Conservation (phyloP, 2,888 invertebrate species). For the Tineola bisselliella region DNA sequence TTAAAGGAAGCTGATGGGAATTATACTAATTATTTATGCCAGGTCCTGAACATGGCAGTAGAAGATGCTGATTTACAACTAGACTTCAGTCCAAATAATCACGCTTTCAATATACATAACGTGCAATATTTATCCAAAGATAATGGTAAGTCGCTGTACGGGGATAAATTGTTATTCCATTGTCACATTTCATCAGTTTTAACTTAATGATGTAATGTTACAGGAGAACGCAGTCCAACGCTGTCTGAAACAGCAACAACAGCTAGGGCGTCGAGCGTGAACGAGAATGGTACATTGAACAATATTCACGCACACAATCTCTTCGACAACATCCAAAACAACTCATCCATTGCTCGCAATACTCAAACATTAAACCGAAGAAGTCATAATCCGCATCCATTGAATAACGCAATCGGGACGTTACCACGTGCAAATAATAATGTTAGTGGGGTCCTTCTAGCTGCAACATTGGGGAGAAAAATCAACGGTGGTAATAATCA, state of each 20-base stretch:
- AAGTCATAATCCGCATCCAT: slow-evolving; percentile 40
- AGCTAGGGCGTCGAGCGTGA: slow-evolving; percentile 78
- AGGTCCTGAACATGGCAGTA: slow-evolving; percentile 91
- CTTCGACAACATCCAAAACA: slow-evolving; percentile 39
- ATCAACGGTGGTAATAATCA: slow-evolving; percentile 62
- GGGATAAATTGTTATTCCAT: slow-evolving; percentile 6
- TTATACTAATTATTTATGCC: slow-evolving; percentile 20
- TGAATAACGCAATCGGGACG: slow-evolving; percentile 56
- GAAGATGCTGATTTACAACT: slow-evolving; percentile 86
- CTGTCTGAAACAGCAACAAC: slow-evolving; percentile 87
- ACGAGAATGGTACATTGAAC: slow-evolving; percentile 52
- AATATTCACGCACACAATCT: slow-evolving; percentile 31
- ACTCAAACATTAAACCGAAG: slow-evolving; percentile 56
- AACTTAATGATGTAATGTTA: slow-evolving; percentile 18
- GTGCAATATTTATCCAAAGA: slow-evolving; percentile 90
- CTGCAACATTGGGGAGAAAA: slow-evolving; percentile 57
- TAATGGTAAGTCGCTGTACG: slow-evolving; percentile 73
- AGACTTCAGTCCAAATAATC: slow-evolving; percentile 85
- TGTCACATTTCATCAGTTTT: slow-evolving; percentile 1
- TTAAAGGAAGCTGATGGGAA: neutral
- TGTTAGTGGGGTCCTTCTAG: slow-evolving; percentile 38
- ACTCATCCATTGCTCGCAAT: slow-evolving; percentile 41
- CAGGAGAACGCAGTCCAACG: slow-evolving; percentile 82
- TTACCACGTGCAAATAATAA: slow-evolving; percentile 51
- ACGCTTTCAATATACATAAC: slow-evolving; percentile 87